Evolutionary conservation across 2,888 invertebrate genomes (phyloP), one percentile per base, ranked within the genome.

Genomic region (Cyclophora punctaria): DNA sequence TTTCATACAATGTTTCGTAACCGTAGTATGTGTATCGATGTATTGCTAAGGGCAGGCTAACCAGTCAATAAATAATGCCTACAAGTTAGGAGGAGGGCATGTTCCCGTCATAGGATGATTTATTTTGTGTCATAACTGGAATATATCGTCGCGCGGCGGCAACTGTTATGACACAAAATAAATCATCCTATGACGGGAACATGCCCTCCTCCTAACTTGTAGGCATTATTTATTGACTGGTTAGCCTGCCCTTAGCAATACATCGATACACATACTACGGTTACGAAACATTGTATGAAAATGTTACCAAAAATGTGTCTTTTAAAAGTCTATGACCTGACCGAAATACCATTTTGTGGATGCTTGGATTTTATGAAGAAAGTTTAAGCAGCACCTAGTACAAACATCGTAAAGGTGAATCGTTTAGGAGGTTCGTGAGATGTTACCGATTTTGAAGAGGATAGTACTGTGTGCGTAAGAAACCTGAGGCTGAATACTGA

Each of bases 91-190:
- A 52, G 44, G 50, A 44, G 34, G 48, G 46, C 46, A 45, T 53
- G 50, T 53, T 55, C 52, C 56, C 53, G 48, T 56, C 60, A 55
- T 49, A 48, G 52, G 51, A 58, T 63, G 64, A 71, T 70, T 64
- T 67, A 70, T 72, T 57, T 69, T 57, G 55, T 52, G 61, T 62
- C 64, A 61, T 56, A 66, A 61, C 53, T 59, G 44, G 47, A 41
- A 46, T 43, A 58, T 53, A 60, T 60, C 55, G 55, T 48, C 53
- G 57, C 46, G 44, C 49, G 54, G 56, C 55, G 62, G 61, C 61
- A 62, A 64, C 60, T 60, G 53, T 61, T 66, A 56, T 61, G 64
- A 62, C 61, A 52, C 55, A 57, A 69, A 57, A 72, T 70, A 67
- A 64, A 70, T 71, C 64, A 63, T 58, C 51, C 52, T 48, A 49